phyloP scores from a whole-genome alignment of 1,140 invertebrate genomes.

The Chionoecetes opilio region DNA sequence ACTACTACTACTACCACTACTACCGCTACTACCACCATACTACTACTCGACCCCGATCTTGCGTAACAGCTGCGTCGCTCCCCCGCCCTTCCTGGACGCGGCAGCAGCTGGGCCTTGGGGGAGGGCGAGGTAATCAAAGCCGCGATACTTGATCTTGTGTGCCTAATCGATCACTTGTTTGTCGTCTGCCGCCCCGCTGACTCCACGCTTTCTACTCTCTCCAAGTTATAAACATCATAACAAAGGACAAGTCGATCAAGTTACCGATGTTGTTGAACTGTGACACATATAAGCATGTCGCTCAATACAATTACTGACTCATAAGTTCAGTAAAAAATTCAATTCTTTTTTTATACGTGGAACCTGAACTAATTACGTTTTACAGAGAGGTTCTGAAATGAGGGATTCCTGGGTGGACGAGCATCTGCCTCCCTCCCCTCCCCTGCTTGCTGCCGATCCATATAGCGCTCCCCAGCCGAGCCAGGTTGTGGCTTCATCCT shows the following conservation, averaged over 20 bases:
- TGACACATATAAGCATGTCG: too few relatives aligned
- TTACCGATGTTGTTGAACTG: too few relatives aligned
- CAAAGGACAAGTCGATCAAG: background rate
- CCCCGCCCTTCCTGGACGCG: background rate
- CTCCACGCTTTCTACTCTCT: too few relatives aligned
- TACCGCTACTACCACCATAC: background rate
- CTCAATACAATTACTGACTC: too few relatives aligned
- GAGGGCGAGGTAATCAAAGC: conserved; percentile 6
- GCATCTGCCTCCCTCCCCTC: too few relatives aligned
- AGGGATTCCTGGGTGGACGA: too few relatives aligned
- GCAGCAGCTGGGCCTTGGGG: background rate
- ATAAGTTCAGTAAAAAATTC: too few relatives aligned
- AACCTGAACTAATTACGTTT: too few relatives aligned
- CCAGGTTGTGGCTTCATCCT: background rate
- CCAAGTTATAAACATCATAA: background rate
- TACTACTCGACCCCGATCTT: background rate
- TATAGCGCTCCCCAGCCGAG: background rate
- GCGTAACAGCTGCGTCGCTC: too few relatives aligned
- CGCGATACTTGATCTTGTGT: background rate
- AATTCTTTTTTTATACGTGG: too few relatives aligned
- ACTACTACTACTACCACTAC: background rate
- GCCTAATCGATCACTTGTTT: background rate
- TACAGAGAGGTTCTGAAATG: too few relatives aligned
- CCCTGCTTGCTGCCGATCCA: too few relatives aligned
- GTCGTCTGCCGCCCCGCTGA: background rate